phyloP scores from a whole-genome alignment of 1,140 invertebrate genomes.

The Drosophila biarmipes region DNA sequence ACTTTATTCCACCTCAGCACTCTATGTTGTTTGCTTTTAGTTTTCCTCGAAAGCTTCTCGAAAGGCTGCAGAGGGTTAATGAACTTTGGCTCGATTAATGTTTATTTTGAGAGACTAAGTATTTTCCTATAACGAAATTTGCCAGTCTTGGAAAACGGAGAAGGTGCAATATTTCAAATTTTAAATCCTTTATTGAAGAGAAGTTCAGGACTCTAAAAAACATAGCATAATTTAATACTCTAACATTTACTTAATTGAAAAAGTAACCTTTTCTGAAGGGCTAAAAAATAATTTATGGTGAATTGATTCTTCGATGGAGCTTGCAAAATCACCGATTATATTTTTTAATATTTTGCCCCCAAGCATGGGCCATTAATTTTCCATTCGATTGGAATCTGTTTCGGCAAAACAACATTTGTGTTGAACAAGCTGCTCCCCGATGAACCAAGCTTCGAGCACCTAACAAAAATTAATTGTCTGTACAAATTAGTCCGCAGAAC shows the following conservation, averaged over 20 bases:
- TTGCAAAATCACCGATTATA: background rate
- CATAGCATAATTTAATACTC: too few relatives aligned
- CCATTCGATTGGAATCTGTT: slow-evolving; percentile 15
- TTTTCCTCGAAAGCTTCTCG: slow-evolving; percentile 3
- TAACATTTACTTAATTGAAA: background rate
- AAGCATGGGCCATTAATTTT: background rate
- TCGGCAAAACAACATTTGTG: slow-evolving; percentile 7
- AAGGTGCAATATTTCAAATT: too few relatives aligned
- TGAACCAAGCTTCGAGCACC: slow-evolving; percentile 9
- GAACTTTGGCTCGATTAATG: slow-evolving; percentile 36
- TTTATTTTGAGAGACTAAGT: slow-evolving; percentile 16
- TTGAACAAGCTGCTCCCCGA: background rate
- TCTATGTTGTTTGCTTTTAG: slow-evolving; percentile 45
- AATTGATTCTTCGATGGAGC: background rate
- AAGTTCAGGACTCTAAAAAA: too few relatives aligned
- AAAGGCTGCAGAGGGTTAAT: slow-evolving; percentile 31
- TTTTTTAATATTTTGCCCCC: slow-evolving; percentile 5
- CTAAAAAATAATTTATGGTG: background rate
- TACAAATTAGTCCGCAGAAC: slow-evolving; percentile 33
- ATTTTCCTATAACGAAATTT: background rate
- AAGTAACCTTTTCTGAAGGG: background rate
- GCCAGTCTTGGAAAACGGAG: background rate
- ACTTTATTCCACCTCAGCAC: slow-evolving; percentile 39
- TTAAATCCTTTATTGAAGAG: too few relatives aligned
- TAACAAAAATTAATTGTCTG: slow-evolving; percentile 50